These are phyloP conservation scores for Aleiodes alternator DNA, from an alignment of 2,888 invertebrate species.

Conservation along the genomic window DNA sequence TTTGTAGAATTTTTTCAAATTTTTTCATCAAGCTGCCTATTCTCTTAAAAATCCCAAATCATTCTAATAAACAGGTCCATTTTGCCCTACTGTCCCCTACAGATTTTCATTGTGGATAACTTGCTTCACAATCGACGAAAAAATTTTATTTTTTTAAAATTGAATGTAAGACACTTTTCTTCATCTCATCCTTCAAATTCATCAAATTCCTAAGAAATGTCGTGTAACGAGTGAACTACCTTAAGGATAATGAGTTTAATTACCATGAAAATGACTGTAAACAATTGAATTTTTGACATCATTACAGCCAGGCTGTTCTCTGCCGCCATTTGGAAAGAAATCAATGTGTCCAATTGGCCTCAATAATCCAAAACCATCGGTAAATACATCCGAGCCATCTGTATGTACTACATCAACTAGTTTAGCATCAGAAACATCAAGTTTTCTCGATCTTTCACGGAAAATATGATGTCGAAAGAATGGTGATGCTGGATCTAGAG, in stretches of 20 bases:
- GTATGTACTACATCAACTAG: conserved; percentile 84
- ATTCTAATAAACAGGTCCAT: too few species aligned
- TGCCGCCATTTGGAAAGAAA: conserved; percentile 80
- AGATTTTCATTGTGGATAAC: too few species aligned
- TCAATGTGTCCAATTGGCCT: conserved; percentile 80
- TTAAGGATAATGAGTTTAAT: not conserved
- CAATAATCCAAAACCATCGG: conserved; percentile 80
- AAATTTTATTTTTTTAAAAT: too few species aligned
- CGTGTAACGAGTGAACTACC: too few species aligned
- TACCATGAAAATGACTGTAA: conserved; percentile 76
- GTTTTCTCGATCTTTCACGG: conserved; percentile 77
- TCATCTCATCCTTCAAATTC: too few species aligned
- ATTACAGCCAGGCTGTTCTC: conserved; percentile 79
- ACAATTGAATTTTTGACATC: conserved; percentile 79
- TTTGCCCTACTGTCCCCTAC: too few species aligned
- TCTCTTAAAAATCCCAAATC: too few species aligned
- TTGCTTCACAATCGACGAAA: too few species aligned
- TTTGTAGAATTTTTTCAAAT: too few species aligned
- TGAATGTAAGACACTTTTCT: too few species aligned
- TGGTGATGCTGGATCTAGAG: conserved; percentile 79
- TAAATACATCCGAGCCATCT: conserved; percentile 79
- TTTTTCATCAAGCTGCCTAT: too few species aligned
- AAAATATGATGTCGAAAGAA: conserved; percentile 79
- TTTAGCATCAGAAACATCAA: conserved; percentile 80
- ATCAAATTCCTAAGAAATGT: too few species aligned